Evolutionary conservation across 2,888 invertebrate genomes (phyloP).

Genomic region (Elysia crispata): DNA sequence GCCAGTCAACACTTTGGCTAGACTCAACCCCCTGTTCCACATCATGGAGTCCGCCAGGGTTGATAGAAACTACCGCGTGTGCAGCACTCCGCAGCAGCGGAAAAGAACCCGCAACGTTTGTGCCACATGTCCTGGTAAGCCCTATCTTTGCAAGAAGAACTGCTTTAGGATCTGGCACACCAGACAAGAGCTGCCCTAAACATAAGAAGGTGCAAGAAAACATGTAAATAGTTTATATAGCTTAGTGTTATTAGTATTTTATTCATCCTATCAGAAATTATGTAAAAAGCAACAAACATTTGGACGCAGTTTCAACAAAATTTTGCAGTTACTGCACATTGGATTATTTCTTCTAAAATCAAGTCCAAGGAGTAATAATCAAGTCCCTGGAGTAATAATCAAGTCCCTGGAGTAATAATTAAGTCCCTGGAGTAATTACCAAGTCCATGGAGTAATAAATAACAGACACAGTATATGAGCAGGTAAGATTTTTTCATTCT

Average conservation of each 20-base stretch:
- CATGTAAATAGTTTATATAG: background rate
- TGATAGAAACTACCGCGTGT: background rate
- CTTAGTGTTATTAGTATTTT: background rate
- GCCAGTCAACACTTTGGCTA: background rate
- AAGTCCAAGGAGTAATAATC: too few relatives aligned
- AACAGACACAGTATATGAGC: too few relatives aligned
- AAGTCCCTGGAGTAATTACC: too few relatives aligned
- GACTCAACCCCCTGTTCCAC: background rate
- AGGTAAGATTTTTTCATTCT: too few relatives aligned
- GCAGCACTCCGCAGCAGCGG: background rate
- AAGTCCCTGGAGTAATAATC: too few relatives aligned
- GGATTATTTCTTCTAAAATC: background rate
- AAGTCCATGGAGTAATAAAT: too few relatives aligned
- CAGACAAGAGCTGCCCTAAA: background rate
- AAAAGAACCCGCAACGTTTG: conserved; percentile 11
- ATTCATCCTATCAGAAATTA: background rate
- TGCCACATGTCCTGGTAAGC: background rate
- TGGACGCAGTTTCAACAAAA: too few relatives aligned
- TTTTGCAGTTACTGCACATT: background rate
- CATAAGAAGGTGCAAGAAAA: too few relatives aligned
- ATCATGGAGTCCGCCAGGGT: background rate
- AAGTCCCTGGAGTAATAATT: too few relatives aligned
- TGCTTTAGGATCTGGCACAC: conserved; percentile 29
- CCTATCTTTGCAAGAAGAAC: conserved; percentile 9
- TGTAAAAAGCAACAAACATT: too few relatives aligned